phyloP scores from a whole-genome alignment of 2,888 invertebrate genomes.

The Lydus trimaculatus region DNA sequence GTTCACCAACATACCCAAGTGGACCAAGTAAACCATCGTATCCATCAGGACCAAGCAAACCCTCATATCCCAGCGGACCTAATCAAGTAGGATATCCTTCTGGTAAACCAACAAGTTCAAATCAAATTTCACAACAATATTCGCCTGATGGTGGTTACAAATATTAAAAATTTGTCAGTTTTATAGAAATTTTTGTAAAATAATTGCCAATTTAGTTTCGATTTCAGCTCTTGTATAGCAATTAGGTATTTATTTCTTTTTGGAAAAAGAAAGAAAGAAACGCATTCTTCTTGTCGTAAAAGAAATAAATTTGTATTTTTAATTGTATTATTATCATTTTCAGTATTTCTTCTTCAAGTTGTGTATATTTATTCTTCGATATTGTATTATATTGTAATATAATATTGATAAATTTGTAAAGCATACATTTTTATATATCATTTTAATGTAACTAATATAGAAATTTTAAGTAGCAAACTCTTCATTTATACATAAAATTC shows the following conservation, averaged over 20 bases:
- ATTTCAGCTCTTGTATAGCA: neutral
- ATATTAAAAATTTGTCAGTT: constrained; percentile 44
- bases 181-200: constrained; percentile 14
- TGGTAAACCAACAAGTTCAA: constrained; percentile 28
- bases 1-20: constrained; percentile 23
- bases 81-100: constrained; percentile 23
- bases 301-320: neutral
- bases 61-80: constrained; percentile 28
- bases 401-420: constrained; percentile 33
- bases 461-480: neutral
- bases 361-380: constrained; percentile 30
- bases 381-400: constrained; percentile 37
- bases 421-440: constrained; percentile 30
- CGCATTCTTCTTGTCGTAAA: neutral
- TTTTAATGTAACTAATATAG: neutral
- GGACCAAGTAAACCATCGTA: constrained; percentile 23
- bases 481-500: neutral
- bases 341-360: constrained; percentile 19
- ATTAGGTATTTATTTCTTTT: neutral
- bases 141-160: constrained; percentile 54
- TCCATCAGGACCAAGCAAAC: constrained; percentile 22
- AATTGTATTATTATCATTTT: constrained; percentile 8
- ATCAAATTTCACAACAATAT: constrained; percentile 47
- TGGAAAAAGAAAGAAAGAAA: neutral
- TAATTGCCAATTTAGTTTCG: constrained; percentile 3